Percentiles rank a stretch among this genome's conserved stretches.
Evolutionary conservation across 2,113 vertebrate species (phyloP).

Genomic region (Podarcis muralis): DNA sequence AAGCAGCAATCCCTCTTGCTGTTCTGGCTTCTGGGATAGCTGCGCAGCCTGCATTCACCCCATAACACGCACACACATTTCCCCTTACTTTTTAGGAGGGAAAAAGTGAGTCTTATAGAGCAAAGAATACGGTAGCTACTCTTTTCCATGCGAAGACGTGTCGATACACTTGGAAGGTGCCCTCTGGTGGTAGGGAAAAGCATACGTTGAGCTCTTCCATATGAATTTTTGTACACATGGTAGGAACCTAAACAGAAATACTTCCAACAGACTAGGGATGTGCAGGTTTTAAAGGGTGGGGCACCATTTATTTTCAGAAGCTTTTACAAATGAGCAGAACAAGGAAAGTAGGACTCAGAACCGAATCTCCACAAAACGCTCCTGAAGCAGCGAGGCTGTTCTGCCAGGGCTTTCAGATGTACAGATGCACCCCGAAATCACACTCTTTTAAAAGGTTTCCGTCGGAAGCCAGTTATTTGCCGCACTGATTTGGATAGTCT

Average conservation of each 20-base stretch:
- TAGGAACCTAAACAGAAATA: neutral
- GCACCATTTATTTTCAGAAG: neutral
- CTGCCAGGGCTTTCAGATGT: neutral
- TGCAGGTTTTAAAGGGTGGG: fast-evolving
- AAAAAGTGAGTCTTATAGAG: too few species aligned
- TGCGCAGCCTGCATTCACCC: too few species aligned
- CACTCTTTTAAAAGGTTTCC: neutral
- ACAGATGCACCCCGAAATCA: neutral
- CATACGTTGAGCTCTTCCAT: too few species aligned
- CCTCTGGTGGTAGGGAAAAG: neutral
- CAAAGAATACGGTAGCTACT: neutral
- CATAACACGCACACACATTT: too few species aligned
- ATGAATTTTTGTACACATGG: neutral
- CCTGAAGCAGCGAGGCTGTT: neutral
- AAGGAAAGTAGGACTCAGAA: neutral
- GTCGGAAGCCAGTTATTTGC: neutral
- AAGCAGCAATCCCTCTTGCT: too few species aligned
- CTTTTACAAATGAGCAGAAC: fast-evolving
- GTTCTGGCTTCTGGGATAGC: too few species aligned
- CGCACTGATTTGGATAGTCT: neutral
- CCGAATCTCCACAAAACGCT: neutral
- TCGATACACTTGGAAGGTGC: fast-evolving
- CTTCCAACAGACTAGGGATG: neutral
- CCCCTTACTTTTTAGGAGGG: too few species aligned
- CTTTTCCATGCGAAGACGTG: neutral